phyloP scores from a whole-genome alignment of 2,797 vertebrate genomes.

The Poecilia gillii region DNA sequence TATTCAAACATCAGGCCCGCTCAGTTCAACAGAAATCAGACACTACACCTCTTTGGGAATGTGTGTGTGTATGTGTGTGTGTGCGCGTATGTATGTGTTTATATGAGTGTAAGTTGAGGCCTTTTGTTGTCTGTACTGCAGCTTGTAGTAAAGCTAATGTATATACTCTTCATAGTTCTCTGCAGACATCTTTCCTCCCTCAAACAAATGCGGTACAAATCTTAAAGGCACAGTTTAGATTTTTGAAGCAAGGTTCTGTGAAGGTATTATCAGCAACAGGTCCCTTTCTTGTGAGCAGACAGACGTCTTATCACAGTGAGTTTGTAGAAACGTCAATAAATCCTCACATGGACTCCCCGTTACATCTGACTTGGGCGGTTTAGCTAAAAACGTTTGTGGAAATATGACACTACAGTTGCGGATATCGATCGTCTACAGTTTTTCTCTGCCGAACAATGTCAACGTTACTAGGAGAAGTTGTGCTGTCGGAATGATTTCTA shows the following conservation, averaged over 20 bases:
- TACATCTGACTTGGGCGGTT: background rate
- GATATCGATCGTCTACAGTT: background rate
- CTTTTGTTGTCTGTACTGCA: constrained; percentile 57
- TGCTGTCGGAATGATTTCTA: background rate
- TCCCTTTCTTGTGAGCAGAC: background rate
- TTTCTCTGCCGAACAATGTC: background rate
- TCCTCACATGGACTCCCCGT: background rate
- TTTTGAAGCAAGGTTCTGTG: background rate
- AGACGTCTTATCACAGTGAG: background rate
- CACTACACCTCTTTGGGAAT: constrained; percentile 67
- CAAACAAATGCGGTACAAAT: constrained; percentile 64
- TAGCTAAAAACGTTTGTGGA: background rate
- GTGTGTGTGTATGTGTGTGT: constrained; percentile 25
- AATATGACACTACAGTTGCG: background rate
- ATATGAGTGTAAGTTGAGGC: constrained; percentile 51
- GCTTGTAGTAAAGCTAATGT: constrained; percentile 61
- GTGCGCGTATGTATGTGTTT: constrained; percentile 39
- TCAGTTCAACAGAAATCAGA: constrained; percentile 67
- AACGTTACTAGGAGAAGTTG: background rate
- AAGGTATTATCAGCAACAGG: background rate
- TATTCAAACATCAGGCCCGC: constrained; percentile 70
- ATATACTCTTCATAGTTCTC: constrained; percentile 56
- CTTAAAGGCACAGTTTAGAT: constrained; percentile 25
- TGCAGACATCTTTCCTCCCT: constrained; percentile 44
- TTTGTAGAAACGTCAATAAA: background rate